phyloP scores from a whole-genome alignment of 2,888 invertebrate genomes.

The Hanleya hanleyi region DNA sequence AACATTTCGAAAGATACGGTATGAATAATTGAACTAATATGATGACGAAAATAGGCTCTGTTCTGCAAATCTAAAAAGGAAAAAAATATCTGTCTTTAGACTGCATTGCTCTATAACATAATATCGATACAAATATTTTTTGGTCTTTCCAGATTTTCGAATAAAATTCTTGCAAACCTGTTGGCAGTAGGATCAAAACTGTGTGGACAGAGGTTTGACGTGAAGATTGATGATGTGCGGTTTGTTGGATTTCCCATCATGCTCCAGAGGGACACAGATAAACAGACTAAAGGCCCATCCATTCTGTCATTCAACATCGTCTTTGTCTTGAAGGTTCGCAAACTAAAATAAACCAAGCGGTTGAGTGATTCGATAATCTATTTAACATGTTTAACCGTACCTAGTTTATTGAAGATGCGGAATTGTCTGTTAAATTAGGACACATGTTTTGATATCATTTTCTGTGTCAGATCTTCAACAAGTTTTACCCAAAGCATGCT shows the following conservation, averaged over 20 bases:
- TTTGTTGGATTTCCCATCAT: conserved; percentile 95
- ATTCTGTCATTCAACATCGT: conserved; percentile 87
- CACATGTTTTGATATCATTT: no score
- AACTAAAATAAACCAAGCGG: no score
- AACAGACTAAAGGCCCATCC: conserved; percentile 39
- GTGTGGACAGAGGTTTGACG: conserved; percentile 92
- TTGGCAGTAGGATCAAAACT: conserved; percentile 85
- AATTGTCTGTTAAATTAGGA: no score
- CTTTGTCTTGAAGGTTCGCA: conserved; percentile 75
- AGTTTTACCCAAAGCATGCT: no score
- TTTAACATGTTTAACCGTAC: no score
- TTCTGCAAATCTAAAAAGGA: no score
- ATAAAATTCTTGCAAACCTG: conserved; percentile 55
- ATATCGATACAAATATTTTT: neutral
- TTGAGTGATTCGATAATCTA: no score
- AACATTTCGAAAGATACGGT: no score
- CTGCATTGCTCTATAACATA: no score
- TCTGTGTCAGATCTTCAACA: no score
- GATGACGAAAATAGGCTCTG: neutral
- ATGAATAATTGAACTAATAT: no score
- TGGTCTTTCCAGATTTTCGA: neutral
- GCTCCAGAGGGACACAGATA: conserved; percentile 47
- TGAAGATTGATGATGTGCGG: conserved; percentile 95
- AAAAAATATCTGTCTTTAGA: neutral
- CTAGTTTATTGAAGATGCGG: no score